A percentile compares a stretch with the other conserved stretches of the same genome.
Evolutionary conservation across 1,140 invertebrate genomes (phyloP).

Genomic region (Pseudachorutes palmiensis): DNA sequence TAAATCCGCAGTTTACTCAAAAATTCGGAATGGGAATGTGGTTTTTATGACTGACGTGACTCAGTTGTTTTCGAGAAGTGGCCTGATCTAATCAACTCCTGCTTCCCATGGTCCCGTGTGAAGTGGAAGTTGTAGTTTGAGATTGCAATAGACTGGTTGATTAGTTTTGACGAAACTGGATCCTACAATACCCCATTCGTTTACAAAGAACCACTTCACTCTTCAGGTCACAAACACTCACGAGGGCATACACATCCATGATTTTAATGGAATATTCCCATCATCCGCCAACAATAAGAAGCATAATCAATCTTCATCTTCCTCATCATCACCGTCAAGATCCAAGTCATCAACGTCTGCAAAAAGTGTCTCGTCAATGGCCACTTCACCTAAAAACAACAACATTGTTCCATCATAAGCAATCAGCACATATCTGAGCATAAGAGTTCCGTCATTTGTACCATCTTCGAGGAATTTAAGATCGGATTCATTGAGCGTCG

Average conservation of each 20-base stretch:
- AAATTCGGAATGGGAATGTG: too few relatives aligned
- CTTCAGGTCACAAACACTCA: not conserved
- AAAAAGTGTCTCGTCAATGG: constrained; percentile 89
- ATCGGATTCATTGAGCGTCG: constrained; percentile 87
- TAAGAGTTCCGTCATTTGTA: not conserved
- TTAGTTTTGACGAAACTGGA: not conserved
- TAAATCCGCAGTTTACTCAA: too few relatives aligned
- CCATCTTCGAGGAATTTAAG: constrained; percentile 59
- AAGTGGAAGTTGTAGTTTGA: too few relatives aligned
- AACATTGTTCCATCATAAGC: constrained; percentile 93
- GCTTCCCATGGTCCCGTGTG: too few relatives aligned
- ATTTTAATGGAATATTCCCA: not conserved
- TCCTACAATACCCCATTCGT: not conserved
- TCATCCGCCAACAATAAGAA: not conserved
- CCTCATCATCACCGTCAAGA: constrained; percentile 58
- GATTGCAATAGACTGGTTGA: too few relatives aligned
- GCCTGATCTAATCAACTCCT: too few relatives aligned
- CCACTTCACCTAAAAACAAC: constrained; percentile 74
- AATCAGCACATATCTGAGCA: constrained; percentile 53
- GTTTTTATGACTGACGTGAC: too few relatives aligned
- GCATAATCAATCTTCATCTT: constrained; percentile 26
- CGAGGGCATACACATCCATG: not conserved
- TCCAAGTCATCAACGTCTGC: constrained; percentile 87
- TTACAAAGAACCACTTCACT: not conserved
- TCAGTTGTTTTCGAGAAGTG: too few relatives aligned